Evolutionary conservation across 53 echinoderm and acorn worm species (phyloP), one percentile per base, ranked within the genome.

Genomic region (Astropecten irregularis): DNA sequence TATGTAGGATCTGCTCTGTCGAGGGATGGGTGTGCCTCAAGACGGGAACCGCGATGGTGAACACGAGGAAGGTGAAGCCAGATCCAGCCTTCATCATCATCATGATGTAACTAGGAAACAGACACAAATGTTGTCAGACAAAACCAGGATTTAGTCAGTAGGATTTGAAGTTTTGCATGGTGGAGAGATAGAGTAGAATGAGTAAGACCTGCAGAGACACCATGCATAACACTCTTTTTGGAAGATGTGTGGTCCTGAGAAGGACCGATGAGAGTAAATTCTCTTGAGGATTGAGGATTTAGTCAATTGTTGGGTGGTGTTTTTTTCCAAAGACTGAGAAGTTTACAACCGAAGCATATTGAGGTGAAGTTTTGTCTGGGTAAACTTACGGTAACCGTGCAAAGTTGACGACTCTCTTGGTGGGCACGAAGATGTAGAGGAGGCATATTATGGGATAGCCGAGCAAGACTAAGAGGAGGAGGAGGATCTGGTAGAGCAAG

Each of bases 1-100:
- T 27, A 20, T 61, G 60, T 1, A 77, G 60, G 9, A 8, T 6
- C 25, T 30, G 19, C 9, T 46, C 32, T 2, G 62, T 77, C 18
- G 28, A 18, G 2, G 77, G 77, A 16, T 77, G 42, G 61, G 8
- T 7, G 46, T 62, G 42, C 35, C 61, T 62, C 0, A 60, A 0
- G 42, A 61, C 32, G 8, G 32, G 28, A 19, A 40, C 34, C 1
- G 29, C 42, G 27, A 62, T 58, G 29, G 61, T 59, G 46, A 77
- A 60, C 0, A 42, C 27, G 4, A 84, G 42, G 49, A 84, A 71
- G 10, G 72, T 59, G 14, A 84, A 60, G 2, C 72, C 85, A 11
- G 85, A 84, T 3, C 85, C 85, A 3, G 72, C 72, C 18, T 71
- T 58, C 85, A 84, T 84, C 49, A 84, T 44, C 71, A 84, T 71